phyloP scores from a whole-genome alignment of 2,113 vertebrate species.

The Alligator mississippiensis region DNA sequence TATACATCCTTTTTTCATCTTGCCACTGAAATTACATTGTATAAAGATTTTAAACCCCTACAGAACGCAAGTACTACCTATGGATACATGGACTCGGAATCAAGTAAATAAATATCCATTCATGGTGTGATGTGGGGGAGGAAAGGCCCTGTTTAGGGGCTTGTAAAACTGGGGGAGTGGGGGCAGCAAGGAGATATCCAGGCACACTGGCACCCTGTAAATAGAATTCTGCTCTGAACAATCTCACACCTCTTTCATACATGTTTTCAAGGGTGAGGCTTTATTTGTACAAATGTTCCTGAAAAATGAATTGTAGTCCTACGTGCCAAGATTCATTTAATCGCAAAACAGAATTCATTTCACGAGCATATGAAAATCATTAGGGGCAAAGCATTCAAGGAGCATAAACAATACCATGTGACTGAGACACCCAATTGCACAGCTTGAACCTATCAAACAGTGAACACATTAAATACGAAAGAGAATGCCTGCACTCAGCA shows the following conservation, averaged over 20 bases:
- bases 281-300: slow-evolving; percentile 63
- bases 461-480: slow-evolving; percentile 58
- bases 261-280: slow-evolving; percentile 51
- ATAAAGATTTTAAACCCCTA: neutral
- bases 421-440: slow-evolving; percentile 66
- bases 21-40: neutral
- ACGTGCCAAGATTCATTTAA: slow-evolving; percentile 59
- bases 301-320: slow-evolving; percentile 63
- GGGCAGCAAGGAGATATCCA: neutral
- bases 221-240: neutral
- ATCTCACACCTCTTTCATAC: slow-evolving; percentile 21
- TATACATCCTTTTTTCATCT: slow-evolving; percentile 12
- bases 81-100: rapidly evolving
- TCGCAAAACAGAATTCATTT: slow-evolving; percentile 64
- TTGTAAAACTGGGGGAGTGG: neutral
- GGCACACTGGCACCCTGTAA: neutral
- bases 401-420: slow-evolving; percentile 68
- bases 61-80: neutral
- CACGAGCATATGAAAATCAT: slow-evolving; percentile 60
- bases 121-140: neutral
- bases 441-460: slow-evolving; percentile 63
- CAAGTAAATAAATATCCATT: neutral
- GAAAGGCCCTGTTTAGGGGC: neutral
- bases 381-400: slow-evolving; percentile 59
- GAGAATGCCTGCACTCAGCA: slow-evolving; percentile 62